Evolutionary conservation across 2,797 vertebrate genomes (phyloP).

Genomic region (Halcyon smyrnensis): DNA sequence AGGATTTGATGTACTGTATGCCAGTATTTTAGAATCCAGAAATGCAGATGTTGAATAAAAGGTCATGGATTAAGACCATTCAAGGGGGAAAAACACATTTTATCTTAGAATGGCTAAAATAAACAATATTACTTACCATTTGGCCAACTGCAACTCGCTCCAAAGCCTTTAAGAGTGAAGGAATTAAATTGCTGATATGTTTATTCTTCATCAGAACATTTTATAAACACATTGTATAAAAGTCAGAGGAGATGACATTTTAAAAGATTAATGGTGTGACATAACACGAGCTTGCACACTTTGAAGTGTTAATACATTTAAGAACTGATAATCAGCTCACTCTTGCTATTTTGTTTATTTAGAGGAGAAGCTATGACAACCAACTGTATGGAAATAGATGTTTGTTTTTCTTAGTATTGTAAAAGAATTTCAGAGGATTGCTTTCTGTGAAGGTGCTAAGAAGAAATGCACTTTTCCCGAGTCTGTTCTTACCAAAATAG

Average conservation of each 20-base stretch:
- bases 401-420: not conserved
- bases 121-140: conserved; percentile 82
- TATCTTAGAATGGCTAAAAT: conserved; percentile 66
- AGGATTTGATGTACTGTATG: not conserved
- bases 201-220: conserved; percentile 74
- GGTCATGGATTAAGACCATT: conserved; percentile 73
- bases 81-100: conserved; percentile 50
- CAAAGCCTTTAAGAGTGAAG: conserved; percentile 79
- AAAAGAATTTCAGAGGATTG: not conserved
- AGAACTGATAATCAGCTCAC: conserved; percentile 49
- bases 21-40: conserved; percentile 55
- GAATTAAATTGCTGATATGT: conserved; percentile 67
- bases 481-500: conserved; percentile 8
- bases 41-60: conserved; percentile 72
- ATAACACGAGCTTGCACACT: conserved; percentile 52
- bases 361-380: conserved; percentile 47
- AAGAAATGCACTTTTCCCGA: conserved; percentile 27
- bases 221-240: conserved; percentile 71
- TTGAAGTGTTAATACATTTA: conserved; percentile 70
- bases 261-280: conserved; percentile 74
- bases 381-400: not conserved
- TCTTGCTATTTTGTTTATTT: conserved; percentile 63
- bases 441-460: conserved; percentile 41
- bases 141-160: conserved; percentile 83
- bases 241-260: conserved; percentile 65